A percentile compares a stretch with the other conserved stretches of the same genome.
Conservation (phyloP, 2,797 vertebrate genomes). For the Lutjanus campechanus region DNA sequence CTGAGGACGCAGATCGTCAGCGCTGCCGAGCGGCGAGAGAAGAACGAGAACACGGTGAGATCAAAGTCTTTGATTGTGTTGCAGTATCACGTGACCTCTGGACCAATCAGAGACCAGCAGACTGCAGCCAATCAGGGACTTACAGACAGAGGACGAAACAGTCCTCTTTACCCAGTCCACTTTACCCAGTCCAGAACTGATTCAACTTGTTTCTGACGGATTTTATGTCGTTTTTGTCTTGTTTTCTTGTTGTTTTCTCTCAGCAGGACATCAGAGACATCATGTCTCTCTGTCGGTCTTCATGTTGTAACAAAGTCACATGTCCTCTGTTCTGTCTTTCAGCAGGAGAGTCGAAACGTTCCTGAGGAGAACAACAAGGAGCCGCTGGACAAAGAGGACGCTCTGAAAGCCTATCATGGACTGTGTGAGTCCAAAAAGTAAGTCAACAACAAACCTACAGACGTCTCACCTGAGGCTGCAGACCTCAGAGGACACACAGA, state of each 20-base stretch:
- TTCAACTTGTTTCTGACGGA: too few species aligned
- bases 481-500: too few species aligned
- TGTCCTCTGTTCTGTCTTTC: slow-evolving; percentile 27
- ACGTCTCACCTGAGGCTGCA: too few species aligned
- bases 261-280: too few species aligned
- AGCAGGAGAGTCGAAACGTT: slow-evolving; percentile 60
- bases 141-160: too few species aligned
- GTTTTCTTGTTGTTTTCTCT: too few species aligned
- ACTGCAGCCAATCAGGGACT: too few species aligned
- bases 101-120: too few species aligned
- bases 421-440: slow-evolving; percentile 92
- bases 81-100: background rate
- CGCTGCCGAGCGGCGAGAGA: slow-evolving; percentile 82
- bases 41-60: slow-evolving; percentile 73
- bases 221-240: too few species aligned
- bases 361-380: slow-evolving; percentile 84
- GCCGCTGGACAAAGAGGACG: slow-evolving; percentile 86
- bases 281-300: too few species aligned
- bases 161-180: too few species aligned
- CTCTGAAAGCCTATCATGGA: slow-evolving; percentile 86
- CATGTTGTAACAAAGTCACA: background rate
- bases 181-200: too few species aligned
- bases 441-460: slow-evolving; percentile 37
- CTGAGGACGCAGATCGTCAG: slow-evolving; percentile 93
- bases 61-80: background rate